Conservation (phyloP, 2,113 vertebrate genomes). For the Sialia sialis region DNA sequence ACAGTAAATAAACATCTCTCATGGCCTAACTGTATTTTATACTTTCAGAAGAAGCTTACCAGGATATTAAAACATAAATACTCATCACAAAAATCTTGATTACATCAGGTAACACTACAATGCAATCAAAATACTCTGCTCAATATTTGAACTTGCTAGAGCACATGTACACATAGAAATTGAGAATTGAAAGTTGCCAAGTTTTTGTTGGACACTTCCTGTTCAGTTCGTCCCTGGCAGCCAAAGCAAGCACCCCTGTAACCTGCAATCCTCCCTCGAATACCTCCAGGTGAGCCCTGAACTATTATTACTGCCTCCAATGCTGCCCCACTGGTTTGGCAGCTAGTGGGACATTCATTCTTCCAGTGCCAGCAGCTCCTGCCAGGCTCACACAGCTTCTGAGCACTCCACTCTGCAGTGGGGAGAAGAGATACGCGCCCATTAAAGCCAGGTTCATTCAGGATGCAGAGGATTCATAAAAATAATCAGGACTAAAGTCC, state of each 20-base stretch:
- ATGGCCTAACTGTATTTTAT: neutral
- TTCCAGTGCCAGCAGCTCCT: neutral
- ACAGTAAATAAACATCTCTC: neutral
- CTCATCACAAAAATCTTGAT: neutral
- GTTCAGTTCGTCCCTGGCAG: neutral
- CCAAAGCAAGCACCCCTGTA: neutral
- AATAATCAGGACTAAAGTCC: neutral
- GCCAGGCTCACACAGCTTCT: neutral
- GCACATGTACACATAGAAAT: neutral
- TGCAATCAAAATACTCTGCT: neutral
- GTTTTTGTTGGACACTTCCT: neutral
- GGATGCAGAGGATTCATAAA: neutral
- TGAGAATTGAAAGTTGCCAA: neutral
- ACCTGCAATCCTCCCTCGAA: neutral
- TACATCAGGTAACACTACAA: neutral
- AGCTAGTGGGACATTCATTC: conserved; percentile 29
- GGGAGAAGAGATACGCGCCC: neutral
- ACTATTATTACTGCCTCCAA: neutral
- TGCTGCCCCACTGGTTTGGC: conserved; percentile 55
- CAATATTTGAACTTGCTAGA: neutral
- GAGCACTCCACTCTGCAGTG: neutral
- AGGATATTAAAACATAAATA: neutral
- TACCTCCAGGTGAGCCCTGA: neutral
- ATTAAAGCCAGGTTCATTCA: neutral
- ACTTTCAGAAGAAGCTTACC: neutral